Conservation (phyloP, 2,888 invertebrate genomes). For the Lochmaea capreae region DNA sequence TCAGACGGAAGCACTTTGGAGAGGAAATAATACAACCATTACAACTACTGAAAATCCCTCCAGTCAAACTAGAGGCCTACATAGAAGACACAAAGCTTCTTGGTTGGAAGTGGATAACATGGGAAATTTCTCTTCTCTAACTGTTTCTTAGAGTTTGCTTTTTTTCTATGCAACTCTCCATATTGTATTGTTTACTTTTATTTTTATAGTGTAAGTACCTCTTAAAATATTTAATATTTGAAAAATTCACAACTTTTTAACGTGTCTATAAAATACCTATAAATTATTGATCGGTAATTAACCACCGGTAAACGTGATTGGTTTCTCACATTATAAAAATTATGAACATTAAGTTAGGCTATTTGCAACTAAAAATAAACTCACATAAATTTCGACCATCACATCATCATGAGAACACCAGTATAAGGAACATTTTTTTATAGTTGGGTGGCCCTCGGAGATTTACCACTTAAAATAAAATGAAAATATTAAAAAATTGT, state of each 20-base stretch:
- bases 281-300: slow-evolving; percentile 22
- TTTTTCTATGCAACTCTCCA: too few relatives aligned
- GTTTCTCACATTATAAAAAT: slow-evolving; percentile 25
- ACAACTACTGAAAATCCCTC: too few relatives aligned
- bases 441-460: neutral
- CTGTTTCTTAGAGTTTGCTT: too few relatives aligned
- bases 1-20: too few relatives aligned
- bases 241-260: neutral
- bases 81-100: too few relatives aligned
- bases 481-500: neutral
- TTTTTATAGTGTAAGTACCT: too few relatives aligned
- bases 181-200: too few relatives aligned
- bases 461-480: neutral
- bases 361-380: slow-evolving; percentile 20
- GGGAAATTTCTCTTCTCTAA: too few relatives aligned
- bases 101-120: too few relatives aligned
- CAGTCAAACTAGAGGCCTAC: too few relatives aligned
- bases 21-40: too few relatives aligned
- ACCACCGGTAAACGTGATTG: slow-evolving; percentile 17
- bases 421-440: neutral
- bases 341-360: slow-evolving; percentile 12
- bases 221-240: neutral
- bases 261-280: slow-evolving; percentile 12
- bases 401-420: slow-evolving; percentile 1
- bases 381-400: slow-evolving; percentile 17